Percentiles rank a stretch among this genome's conserved stretches.
phyloP scores from a whole-genome alignment of 2,113 vertebrate genomes.

The zebrafish (Danio rerio) region GRCz12tu NC_133185.1:35951501-35952000 shows the following conservation, averaged over 20 bases:
- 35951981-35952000: slow-evolving; percentile 10
- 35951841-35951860: slow-evolving; percentile 8
- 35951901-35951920: slow-evolving; percentile 8
- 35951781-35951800: not conserved
- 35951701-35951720: too few species aligned
- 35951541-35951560: too few species aligned
- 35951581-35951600: too few species aligned
- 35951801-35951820: not conserved
- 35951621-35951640: too few species aligned
- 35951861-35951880: not conserved
- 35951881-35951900: slow-evolving; percentile 16
- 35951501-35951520: too few species aligned
- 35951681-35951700: too few species aligned
- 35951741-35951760: not conserved
- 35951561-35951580: too few species aligned
- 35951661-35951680: too few species aligned
- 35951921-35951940: slow-evolving; percentile 29
- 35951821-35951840: slow-evolving; percentile 1
- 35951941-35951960: slow-evolving; percentile 16
- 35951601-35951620: too few species aligned
- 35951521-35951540: too few species aligned
- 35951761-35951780: slow-evolving; percentile 7
- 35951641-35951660: too few species aligned
- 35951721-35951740: too few species aligned
- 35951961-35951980: slow-evolving; percentile 2